Base-by-base conservation (phyloP, 2,797 vertebrate genomes). In the Sebastes taczanowskii region DNA sequence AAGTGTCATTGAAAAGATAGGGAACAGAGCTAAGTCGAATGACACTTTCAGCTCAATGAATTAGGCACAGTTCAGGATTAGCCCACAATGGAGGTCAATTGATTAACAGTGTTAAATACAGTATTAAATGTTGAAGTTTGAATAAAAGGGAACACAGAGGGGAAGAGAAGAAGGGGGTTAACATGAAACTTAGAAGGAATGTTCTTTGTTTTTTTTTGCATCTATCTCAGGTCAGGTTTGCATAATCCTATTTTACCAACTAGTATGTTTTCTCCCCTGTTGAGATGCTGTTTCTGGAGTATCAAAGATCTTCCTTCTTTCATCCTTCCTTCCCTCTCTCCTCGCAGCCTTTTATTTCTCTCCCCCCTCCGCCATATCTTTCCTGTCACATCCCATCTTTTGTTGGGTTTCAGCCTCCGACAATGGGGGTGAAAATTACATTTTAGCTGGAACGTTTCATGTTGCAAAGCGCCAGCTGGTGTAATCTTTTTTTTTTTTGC, bases 181-280 rank as follows among this genome's bases (percentile, higher is more conserved):
- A 58, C 58, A 10, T 61, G 46, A 78, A 87, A 87, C 73, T 78
- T 76, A 61, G 67, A 74, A 38, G 42, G 42, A 32, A 27, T n/a
- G 5, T 25, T 42, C 20, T 73, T 77, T 83, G 56, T 79, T 85
- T 80, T 76, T 85, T 32, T 46, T 14, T 49, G 32, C 9, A 30
- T 72, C 56, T 93, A 94, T 94, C 93, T 91, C 89, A 93, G 94
- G 96, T 96, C 95, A 96, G 92, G 94, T 96, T 96, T 95, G 96
- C 95, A 94, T 92, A 80, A 90, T 90, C 27, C 22, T 69, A 77
- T 81, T 88, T 82, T 73, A 58, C 66, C 78, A 87, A 74, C 82
- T 66, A 7, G 56, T 77, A 32, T 76, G 74, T 90, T 87, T 80
- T 80, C 80, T 82, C 70, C 65, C 68, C 72, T 53, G 25, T 87